Evolutionary conservation across 2,888 invertebrate genomes (phyloP), one percentile per base, ranked within the genome.

Genomic region (Azorinus chamasolen): DNA sequence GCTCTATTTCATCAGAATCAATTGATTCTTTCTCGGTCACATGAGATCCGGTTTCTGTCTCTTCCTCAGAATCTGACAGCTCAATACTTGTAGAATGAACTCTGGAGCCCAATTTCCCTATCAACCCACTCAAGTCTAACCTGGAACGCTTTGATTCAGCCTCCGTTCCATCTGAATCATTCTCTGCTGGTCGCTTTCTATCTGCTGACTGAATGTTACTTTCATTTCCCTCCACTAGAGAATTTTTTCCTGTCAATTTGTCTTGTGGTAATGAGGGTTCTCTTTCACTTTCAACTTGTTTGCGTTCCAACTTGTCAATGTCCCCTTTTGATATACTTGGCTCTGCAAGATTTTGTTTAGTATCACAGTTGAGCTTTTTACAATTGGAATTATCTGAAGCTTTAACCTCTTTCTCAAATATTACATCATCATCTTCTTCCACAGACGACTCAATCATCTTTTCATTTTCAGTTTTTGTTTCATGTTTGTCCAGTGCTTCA

Each of bases 71-170:
- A 53, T 85, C 83, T 12, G 79, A 84, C 39, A 84, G 43, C 50
- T 85, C 84, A 20, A 85, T 73, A 48, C 65, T 77, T 32, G 84
- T 81, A 27, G 84, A 83, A 18, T 82, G 72, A 54, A 82, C 79
- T 10, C 79, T 80, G n/a, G 74, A 68, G 12, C 84, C 87, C 20
- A 84, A 70, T 61, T 87, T 85, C 16, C 85, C 84, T 20, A 86
- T 88, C 20, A 86, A 37, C 20, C 51, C 37, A 55, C 53, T 76
- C 43, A 81, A 64, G 32, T 86, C 86, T 39, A 87, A 57, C 46
- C 83, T 70, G 45, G 87, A 83, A 24, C 87, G 66, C 63, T 88
- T 88, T 1, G 75, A 72, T 24, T 78, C 69, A n/a, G 72, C 72
- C 16, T 54, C 59, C 24, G 32, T 25, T 18, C 4, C 32, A 32